phyloP scores from a whole-genome alignment of 1,140 invertebrate species.

The Antheraea mylitta region DNA sequence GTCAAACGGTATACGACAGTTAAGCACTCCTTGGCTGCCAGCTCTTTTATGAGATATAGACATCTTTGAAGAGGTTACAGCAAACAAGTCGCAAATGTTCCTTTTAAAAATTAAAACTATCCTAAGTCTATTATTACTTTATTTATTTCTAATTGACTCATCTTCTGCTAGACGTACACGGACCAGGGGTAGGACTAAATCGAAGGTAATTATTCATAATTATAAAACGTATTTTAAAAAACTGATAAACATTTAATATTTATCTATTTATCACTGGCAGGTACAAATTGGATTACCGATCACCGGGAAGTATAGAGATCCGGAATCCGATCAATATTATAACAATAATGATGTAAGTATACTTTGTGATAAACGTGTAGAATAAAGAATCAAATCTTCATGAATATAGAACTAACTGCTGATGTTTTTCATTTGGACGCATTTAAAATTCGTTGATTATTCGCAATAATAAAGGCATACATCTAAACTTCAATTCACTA shows the following conservation, averaged over 20 bases:
- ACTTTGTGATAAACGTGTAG: not conserved
- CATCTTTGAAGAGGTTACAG: not conserved
- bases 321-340: slow-evolving; percentile 92
- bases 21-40: not conserved
- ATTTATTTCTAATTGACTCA: slow-evolving; percentile 51
- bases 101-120: slow-evolving; percentile 42
- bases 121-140: slow-evolving; percentile 56
- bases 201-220: slow-evolving; percentile 71
- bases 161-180: slow-evolving; percentile 80
- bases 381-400: too few relatives aligned
- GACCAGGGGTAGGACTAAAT: slow-evolving; percentile 84
- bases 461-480: too few relatives aligned
- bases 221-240: not conserved
- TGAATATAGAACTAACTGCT: too few relatives aligned
- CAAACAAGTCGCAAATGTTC: slow-evolving; percentile 40
- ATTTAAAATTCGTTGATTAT: too few relatives aligned
- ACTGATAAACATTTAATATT: too few relatives aligned
- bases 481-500: too few relatives aligned
- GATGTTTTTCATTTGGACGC: too few relatives aligned
- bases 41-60: not conserved
- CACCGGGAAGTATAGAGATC: slow-evolving; percentile 91
- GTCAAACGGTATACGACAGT: slow-evolving; percentile 23
- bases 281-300: slow-evolving; percentile 91
- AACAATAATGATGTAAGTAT: slow-evolving; percentile 90
- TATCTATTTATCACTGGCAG: slow-evolving; percentile 64